Evolutionary conservation across 2,888 invertebrate species (phyloP), one percentile per base, ranked within the genome.

Genomic region (Epsilonema sp.): DNA sequence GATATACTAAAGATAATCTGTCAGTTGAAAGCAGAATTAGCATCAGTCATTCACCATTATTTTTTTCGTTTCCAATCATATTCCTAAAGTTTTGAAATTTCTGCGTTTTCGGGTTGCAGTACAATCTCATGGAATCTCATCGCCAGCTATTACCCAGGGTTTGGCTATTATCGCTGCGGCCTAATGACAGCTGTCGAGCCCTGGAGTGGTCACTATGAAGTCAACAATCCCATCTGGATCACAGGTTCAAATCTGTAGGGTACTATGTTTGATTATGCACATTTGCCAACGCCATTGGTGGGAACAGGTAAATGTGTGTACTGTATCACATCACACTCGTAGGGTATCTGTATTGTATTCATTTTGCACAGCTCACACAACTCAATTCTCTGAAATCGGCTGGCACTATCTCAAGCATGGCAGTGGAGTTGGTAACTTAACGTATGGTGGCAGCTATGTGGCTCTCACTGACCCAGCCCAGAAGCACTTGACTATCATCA

Each of bases 111-210:
- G n/a, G 13, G 22, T 45, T 45, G 11, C 46, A 67, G 66, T 47
- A 67, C 67, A 2, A 65, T 67, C 24, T 60, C 66, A 0, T 67
- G 67, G 67, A 67, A 67, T 51, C 53, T 67, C 49, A 62, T 67
- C 31, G 63, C 64, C 13, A 60, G 62, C 48, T 67, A 67, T 53
- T 67, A 67, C 49, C 48, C 55, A 20, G 52, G 53, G 23, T 54
- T 67, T 38, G 65, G 65, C 1, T 67, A 49, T 47, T 51, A 52
- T 13, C 49, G 63, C 37, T 54, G 58, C 55, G 65, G 65, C 13
- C 54, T 67, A 40, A 67, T 67, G 67, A 66, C 65, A 1, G 67
- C 67, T 19, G 54, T 56, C 19, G 58, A 63, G 45, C 67, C 67
- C 1, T 67, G 67, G 67, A 59, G 60, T 54, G 67, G 66, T 2